Evolutionary conservation across 2,113 vertebrate species (phyloP).

Genomic region (Poeciliopsis prolifica): DNA sequence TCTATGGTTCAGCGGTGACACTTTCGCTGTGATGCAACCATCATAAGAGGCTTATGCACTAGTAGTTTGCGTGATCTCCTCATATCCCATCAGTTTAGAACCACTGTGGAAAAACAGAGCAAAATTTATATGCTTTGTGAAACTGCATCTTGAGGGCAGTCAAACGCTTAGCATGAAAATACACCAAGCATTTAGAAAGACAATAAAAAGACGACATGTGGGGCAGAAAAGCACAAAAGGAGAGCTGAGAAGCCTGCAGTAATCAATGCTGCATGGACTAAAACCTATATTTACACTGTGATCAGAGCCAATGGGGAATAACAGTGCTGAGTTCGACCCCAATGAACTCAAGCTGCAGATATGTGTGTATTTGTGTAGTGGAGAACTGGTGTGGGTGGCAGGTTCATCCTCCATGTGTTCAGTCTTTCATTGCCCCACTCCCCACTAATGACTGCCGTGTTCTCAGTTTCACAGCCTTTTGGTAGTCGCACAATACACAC

Average conservation of each 20-base stretch:
- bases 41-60: constrained; percentile 53
- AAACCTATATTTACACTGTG: constrained; percentile 50
- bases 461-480: constrained; percentile 29
- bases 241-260: constrained; percentile 1
- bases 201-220: neutral
- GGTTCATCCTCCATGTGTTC: constrained; percentile 52
- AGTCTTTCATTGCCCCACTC: constrained; percentile 38
- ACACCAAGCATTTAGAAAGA: neutral
- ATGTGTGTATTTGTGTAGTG: constrained; percentile 30
- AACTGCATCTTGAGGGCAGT: neutral
- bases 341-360: constrained; percentile 33
- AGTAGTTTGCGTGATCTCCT: constrained; percentile 31
- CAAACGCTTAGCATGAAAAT: neutral
- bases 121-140: neutral
- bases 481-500: constrained; percentile 7
- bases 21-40: constrained; percentile 22
- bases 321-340: constrained; percentile 45
- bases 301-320: constrained; percentile 46
- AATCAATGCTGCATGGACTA: constrained; percentile 19
- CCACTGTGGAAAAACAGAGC: constrained; percentile 14
- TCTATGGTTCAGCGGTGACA: constrained; percentile 12
- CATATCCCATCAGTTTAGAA: constrained; percentile 7
- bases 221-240: neutral
- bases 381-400: constrained; percentile 52
- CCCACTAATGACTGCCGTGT: constrained; percentile 35